Evolutionary conservation across 2,113 vertebrate genomes (phyloP), one percentile per base, ranked within the genome.

Genomic region (Etheostoma spectabile): DNA sequence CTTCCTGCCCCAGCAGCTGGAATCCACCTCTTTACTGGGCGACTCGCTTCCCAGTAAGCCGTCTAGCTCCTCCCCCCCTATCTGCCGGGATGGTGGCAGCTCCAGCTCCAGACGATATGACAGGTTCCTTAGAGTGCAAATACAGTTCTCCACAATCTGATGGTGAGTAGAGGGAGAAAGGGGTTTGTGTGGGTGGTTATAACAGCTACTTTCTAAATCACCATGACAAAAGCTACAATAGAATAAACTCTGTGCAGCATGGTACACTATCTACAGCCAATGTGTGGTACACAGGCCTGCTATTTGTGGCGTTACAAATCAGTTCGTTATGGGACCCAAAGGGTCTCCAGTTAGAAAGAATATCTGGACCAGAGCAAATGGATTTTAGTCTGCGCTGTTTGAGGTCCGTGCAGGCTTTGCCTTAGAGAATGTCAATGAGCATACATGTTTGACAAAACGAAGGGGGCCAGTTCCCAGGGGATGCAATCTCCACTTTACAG

Each of bases 121-220:
- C 67, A 99, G 95, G 94, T 99, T 99, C 88, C 98, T 96, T 83
- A 99, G 93, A 68, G 98, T 99, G 87, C 98, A 99, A 91, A 99
- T 97, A 15, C 98, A 99, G 79, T 99, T 99, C 93, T 99, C 98
- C 92, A 99, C 98, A 5, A 98, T 99, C 98, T 99, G 93, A 65
- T 86, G 87, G 30, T 59, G 56, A 56, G 8, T 12, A 60, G 75
- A 67, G 22, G 42, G 27, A 69, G 61, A 69, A 30, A 33, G 22
- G 12, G 16, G 38, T 24, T 53, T 46, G 59, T 27, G 51, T 24
- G 51, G 67, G 45, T 42, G 24, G 62, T 65, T 62, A 78, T 1
- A 67, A 68, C 27, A 30, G 60, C 15, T 1, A 45, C 48, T 69
- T 61, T 68, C 42, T 60, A 49, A 91, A 85, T 86, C 83, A 82